These are phyloP conservation scores for Ormyrus nitidulus DNA, from an alignment of 2,888 invertebrate species.

Conservation along the genomic window DNA sequence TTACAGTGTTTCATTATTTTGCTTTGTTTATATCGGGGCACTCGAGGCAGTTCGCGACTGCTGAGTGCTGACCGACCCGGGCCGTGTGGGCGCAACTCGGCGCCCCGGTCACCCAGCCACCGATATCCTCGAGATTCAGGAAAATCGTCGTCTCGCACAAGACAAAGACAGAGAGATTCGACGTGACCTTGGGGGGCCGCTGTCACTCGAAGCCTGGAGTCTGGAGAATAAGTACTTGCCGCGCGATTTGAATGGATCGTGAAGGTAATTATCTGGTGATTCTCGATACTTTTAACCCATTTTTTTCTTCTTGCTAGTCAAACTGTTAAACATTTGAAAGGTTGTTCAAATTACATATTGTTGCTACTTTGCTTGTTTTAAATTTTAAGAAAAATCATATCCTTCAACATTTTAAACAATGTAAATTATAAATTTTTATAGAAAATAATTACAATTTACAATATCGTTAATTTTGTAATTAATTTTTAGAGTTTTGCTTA, in stretches of 20 bases:
- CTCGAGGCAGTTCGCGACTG: constrained; percentile 8
- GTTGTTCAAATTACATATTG: no score
- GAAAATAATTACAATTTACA: no score
- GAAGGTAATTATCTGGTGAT: neutral
- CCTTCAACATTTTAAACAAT: no score
- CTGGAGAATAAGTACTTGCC: constrained; percentile 23
- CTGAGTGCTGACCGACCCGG: constrained; percentile 10
- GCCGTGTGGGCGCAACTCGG: constrained; percentile 3
- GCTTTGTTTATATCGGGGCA: constrained; percentile 70
- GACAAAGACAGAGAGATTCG: constrained; percentile 48
- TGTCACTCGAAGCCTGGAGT: constrained; percentile 63
- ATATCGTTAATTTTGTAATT: no score
- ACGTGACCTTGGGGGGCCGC: constrained; percentile 72
- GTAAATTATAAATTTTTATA: no score
- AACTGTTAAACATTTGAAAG: no score
- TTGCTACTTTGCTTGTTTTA: no score
- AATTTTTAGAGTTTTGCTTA: no score
- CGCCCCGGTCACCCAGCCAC: constrained; percentile 3
- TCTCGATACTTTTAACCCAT: no score
- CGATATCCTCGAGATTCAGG: neutral
- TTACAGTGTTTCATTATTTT: constrained; percentile 75
- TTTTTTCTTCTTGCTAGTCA: no score
- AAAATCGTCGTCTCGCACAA: constrained; percentile 4
- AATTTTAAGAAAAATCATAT: no score
- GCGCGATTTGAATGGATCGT: constrained; percentile 56